Conservation (phyloP, 1,140 invertebrate species). For the Zaprionus gabonicus region DNA sequence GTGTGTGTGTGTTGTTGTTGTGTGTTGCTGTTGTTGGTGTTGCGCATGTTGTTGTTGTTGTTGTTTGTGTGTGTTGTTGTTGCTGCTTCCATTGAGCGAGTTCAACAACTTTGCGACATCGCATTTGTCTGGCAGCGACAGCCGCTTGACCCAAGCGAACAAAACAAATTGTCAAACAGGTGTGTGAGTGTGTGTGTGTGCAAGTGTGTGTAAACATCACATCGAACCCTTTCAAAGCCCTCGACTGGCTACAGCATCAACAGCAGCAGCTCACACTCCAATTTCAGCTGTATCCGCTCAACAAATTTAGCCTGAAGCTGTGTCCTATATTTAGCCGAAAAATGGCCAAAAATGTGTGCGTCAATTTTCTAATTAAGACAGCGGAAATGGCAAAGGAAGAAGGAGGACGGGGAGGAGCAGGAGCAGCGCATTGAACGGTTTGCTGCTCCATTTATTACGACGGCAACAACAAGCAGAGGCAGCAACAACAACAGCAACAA, state of each 20-base stretch:
- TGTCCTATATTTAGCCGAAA: neutral
- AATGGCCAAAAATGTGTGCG: conserved; percentile 8
- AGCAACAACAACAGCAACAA: conserved; percentile 17
- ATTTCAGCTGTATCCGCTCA: neutral
- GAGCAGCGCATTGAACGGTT: conserved; percentile 31
- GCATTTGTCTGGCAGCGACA: conserved; percentile 39
- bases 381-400: neutral
- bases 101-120: conserved; percentile 66
- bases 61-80: neutral
- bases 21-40: conserved; percentile 1
- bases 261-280: neutral
- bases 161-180: conserved; percentile 14
- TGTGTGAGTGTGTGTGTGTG: neutral
- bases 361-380: conserved; percentile 70
- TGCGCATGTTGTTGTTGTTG: neutral
- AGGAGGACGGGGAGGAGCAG: neutral
- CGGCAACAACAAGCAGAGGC: conserved; percentile 20
- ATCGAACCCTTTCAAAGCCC: conserved; percentile 14
- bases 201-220: conserved; percentile 6
- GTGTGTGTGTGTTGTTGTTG: neutral
- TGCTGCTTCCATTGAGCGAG: conserved; percentile 48
- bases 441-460: conserved; percentile 28
- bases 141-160: conserved; percentile 35
- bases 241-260: neutral
- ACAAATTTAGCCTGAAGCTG: neutral